These are phyloP conservation scores for Sorex fumeus DNA, from an alignment of 2,113 vertebrate genomes.

Conservation along the genomic window DNA sequence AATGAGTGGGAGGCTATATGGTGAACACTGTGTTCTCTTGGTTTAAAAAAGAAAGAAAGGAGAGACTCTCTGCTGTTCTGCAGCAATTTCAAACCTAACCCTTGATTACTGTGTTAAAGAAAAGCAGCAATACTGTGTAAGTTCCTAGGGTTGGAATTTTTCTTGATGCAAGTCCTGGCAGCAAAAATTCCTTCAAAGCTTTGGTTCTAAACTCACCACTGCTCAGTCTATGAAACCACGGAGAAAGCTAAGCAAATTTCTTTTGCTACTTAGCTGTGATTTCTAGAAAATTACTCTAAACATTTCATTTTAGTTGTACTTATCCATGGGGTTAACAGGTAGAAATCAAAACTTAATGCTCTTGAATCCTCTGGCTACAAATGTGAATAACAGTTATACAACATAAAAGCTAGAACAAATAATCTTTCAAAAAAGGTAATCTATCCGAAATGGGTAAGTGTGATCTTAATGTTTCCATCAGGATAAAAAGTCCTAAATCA, in stretches of 20 bases:
- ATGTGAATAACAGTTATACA: not conserved
- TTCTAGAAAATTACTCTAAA: not conserved
- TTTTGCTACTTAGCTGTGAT: not conserved
- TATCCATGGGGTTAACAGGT: not conserved
- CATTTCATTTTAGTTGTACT: conserved; percentile 2
- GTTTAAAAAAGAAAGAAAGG: conserved; percentile 61
- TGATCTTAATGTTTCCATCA: not conserved
- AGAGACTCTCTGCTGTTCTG: conserved; percentile 36
- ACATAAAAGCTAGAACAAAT: not conserved
- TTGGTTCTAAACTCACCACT: not conserved
- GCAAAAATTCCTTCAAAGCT: not conserved
- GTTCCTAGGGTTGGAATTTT: not conserved
- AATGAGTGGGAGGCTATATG: conserved; percentile 67
- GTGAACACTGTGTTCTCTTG: conserved; percentile 62
- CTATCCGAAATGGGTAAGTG: conserved; percentile 19
- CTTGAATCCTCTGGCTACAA: not conserved
- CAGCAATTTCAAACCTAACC: conserved; percentile 14
- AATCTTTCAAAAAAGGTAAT: not conserved
- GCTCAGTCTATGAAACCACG: not conserved
- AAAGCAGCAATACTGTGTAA: not conserved
- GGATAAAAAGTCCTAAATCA: not conserved
- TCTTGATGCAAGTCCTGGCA: not conserved
- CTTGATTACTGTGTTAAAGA: not conserved
- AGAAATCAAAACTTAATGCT: not conserved
- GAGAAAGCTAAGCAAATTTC: not conserved